Percentiles rank a stretch among this genome's conserved stretches.
phyloP scores from a whole-genome alignment of 2,888 invertebrate species.

The Ischnura elegans region DNA sequence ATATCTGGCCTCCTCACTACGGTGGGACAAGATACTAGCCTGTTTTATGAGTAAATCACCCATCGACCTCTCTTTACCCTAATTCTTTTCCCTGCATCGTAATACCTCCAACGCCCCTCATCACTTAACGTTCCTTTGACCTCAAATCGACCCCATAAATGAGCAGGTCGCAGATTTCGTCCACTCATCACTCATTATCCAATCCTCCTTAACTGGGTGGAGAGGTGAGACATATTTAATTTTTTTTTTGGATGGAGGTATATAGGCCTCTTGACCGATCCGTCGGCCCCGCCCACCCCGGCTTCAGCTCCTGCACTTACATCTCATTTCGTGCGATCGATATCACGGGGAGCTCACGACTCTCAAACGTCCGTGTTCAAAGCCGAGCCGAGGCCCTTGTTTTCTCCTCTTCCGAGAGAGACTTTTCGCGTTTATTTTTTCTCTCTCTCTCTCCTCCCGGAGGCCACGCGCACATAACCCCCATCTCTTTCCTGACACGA shows the following conservation, averaged over 20 bases:
- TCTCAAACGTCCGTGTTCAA: neutral
- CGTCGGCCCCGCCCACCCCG: neutral
- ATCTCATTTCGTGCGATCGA: slow-evolving; percentile 20
- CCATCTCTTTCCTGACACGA: neutral
- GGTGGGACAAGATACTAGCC: no score
- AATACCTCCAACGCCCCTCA: neutral
- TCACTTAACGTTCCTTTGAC: neutral
- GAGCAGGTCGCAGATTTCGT: neutral
- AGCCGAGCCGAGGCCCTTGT: neutral
- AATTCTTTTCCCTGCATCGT: neutral
- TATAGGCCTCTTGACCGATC: slow-evolving; percentile 33
- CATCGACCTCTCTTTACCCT: neutral
- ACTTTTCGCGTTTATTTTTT: neutral
- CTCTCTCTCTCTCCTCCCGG: neutral
- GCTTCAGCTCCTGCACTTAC: neutral
- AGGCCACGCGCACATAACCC: neutral
- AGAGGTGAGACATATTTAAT: neutral
- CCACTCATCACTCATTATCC: slow-evolving; percentile 22
- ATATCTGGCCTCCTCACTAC: no score
- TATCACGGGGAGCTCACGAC: neutral
- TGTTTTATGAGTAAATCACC: no score
- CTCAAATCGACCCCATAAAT: neutral
- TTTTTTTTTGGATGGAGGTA: neutral
- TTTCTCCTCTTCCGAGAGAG: neutral
- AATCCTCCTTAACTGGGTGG: neutral